phyloP scores from a whole-genome alignment of 2,888 invertebrate species.

The Panzeria rudis region DNA sequence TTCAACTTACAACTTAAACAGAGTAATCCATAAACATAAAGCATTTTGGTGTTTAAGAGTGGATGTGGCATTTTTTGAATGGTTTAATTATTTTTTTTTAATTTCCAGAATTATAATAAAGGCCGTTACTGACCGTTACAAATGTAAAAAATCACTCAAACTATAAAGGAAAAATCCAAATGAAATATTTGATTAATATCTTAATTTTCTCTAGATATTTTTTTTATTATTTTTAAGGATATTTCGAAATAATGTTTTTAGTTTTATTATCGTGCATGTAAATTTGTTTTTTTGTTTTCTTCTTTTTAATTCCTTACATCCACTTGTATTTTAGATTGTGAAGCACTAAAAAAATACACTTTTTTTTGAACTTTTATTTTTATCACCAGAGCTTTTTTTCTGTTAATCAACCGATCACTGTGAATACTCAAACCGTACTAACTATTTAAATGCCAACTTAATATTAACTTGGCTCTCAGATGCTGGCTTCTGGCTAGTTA shows the following conservation, averaged over 20 bases:
- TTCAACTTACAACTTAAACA: constrained; percentile 78
- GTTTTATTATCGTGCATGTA: not conserved
- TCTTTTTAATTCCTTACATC: constrained; percentile 58
- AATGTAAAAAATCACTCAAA: constrained; percentile 21
- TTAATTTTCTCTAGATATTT: constrained; percentile 10
- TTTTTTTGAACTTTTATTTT: constrained; percentile 8
- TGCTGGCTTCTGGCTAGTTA: constrained; percentile 65
- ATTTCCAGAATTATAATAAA: constrained; percentile 19
- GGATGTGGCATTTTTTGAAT: constrained; percentile 55
- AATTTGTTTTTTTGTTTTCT: not conserved
- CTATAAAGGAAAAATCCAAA: constrained; percentile 39
- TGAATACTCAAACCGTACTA: constrained; percentile 81
- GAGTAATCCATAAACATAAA: constrained; percentile 75
- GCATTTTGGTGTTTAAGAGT: constrained; percentile 58
- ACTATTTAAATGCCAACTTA: constrained; percentile 73
- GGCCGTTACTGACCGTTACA: constrained; percentile 66
- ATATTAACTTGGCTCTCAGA: constrained; percentile 74
- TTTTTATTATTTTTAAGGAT: constrained; percentile 36
- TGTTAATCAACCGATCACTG: constrained; percentile 78
- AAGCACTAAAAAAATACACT: constrained; percentile 50
- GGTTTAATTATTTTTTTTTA: not conserved
- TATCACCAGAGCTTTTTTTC: constrained; percentile 56
- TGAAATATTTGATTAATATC: constrained; percentile 21
- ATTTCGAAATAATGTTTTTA: constrained; percentile 11
- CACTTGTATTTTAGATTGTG: constrained; percentile 52